phyloP scores from a whole-genome alignment of 2,113 vertebrate genomes.

The Marcusenius ussheri region DNA sequence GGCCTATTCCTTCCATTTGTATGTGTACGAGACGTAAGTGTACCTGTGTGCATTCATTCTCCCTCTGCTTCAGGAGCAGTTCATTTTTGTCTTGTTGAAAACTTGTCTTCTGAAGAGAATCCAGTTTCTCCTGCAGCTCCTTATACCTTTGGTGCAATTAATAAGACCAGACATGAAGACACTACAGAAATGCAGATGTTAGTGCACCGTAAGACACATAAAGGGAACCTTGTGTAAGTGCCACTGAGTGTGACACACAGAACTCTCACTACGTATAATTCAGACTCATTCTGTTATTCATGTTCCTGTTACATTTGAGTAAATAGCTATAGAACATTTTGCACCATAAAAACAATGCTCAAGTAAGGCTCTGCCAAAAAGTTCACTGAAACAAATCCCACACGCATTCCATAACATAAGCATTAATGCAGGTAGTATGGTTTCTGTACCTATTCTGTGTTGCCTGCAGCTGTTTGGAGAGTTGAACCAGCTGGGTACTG shows the following conservation, averaged over 20 bases:
- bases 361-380: not conserved
- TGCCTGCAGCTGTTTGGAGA: constrained; percentile 69
- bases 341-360: not conserved
- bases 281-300: not conserved
- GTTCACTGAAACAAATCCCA: not conserved
- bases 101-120: constrained; percentile 57
- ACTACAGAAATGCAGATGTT: not conserved
- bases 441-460: constrained; percentile 61
- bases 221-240: not conserved
- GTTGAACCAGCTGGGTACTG: constrained; percentile 65
- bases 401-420: not conserved
- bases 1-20: not conserved
- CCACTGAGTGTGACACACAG: not conserved
- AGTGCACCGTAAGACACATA: not conserved
- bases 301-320: not conserved
- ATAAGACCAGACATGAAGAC: not conserved
- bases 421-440: not conserved
- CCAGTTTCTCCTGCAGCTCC: constrained; percentile 62
- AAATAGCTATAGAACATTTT: not conserved
- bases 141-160: constrained; percentile 50
- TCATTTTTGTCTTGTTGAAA: constrained; percentile 58
- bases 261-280: not conserved
- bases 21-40: not conserved
- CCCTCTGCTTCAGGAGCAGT: constrained; percentile 58
- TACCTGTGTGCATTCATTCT: constrained; percentile 61